Evolutionary conservation across 2,113 vertebrate genomes (phyloP).

Genomic region (Diphyllodes magnificus): DNA sequence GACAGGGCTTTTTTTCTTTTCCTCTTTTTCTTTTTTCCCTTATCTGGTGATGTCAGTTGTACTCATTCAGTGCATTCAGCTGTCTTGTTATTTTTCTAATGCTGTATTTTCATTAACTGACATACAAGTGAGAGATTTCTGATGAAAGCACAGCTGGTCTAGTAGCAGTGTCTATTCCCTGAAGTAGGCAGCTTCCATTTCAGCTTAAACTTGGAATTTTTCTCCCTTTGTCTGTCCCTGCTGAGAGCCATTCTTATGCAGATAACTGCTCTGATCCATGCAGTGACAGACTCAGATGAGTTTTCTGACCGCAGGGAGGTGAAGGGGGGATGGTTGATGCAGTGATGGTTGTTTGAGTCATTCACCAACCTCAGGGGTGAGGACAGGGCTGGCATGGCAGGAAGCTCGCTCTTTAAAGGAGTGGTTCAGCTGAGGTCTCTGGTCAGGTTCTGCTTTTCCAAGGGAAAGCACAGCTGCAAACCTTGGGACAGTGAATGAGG

Average conservation of each 20-base stretch:
- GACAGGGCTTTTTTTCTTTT: neutral
- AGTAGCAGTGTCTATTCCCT: neutral
- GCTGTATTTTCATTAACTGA: neutral
- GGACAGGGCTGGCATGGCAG: neutral
- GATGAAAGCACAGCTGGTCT: neutral
- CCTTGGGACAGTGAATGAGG: neutral
- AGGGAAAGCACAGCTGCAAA: neutral
- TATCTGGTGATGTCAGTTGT: neutral
- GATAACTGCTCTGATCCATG: neutral
- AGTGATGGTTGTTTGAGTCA: neutral
- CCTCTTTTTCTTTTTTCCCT: accelerated
- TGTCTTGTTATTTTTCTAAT: neutral
- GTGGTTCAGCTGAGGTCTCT: neutral
- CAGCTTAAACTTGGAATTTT: neutral
- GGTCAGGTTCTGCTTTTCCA: neutral
- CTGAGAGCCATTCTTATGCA: neutral
- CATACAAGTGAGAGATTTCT: neutral
- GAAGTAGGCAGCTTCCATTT: neutral
- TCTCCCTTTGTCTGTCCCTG: neutral
- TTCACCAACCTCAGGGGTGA: neutral
- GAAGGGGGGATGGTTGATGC: neutral
- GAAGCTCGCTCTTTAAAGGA: neutral
- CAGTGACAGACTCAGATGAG: too few relatives aligned
- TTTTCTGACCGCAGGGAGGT: neutral
- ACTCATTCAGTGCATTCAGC: neutral